Evolutionary conservation across 2,797 vertebrate genomes (phyloP), one percentile per base, ranked within the genome.

Genomic region (Lateolabrax maculatus): DNA sequence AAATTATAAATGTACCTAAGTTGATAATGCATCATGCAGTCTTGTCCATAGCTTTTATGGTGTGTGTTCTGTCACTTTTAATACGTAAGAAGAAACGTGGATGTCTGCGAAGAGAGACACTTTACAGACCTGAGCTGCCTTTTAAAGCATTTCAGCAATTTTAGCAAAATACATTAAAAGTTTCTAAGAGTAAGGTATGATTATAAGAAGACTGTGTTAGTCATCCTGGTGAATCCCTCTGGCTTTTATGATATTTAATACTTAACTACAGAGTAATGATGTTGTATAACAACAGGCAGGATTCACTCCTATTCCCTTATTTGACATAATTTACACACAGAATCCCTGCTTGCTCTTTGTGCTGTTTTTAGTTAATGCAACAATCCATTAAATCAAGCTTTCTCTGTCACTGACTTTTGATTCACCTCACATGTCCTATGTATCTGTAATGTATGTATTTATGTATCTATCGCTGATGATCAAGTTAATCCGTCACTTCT

Each of bases 11-110:
- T 66, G 31, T 39, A 19, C 51, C 39, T 34, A 5, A 52, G 12
- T 9, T 57, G 23, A 74, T 69, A 69, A 67, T 67, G 31, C 5
- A 0, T 43, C 37, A 55, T 41, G 65, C 46, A 23, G 41, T 55
- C 57, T 61, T 0, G 1, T 72, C 49, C 41, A 44, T 48, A 51
- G 64, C 74, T 75, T 71, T 82, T 58, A 79, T 72, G 15, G 29
- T 19, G 48, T 51, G 51, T 72, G 57, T 37, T 64, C 44, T 75
- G 49, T 55, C 51, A 10, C 53, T 29, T 67, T 65, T 75, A 53
- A 70, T 62, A 53, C 0, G 4, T 64, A 58, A 62, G 21, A 56
- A 64, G 27, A 78, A 43, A 53, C 2, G 6, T 18, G 31, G 53
- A 29, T 0, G 3, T 66, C 49, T 53, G 36, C 34, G 43, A 36